Evolutionary conservation across 1,140 invertebrate genomes (phyloP).

Genomic region (Teleopsis dalmanni): DNA sequence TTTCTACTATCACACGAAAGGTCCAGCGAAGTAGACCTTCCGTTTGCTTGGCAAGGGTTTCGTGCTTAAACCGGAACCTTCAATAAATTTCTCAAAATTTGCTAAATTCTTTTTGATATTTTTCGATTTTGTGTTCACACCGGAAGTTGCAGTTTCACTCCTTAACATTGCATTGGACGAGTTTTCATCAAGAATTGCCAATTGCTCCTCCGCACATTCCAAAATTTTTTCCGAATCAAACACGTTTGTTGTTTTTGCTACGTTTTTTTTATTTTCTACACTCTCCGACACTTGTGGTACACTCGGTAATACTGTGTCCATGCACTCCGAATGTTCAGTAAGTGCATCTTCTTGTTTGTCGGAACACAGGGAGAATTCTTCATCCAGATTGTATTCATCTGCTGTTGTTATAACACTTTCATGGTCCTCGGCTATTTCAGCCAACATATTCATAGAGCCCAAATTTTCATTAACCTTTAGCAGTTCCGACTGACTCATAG

Average conservation of each 20-base stretch:
- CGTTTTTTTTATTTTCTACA: neutral
- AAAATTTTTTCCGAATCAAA: no score
- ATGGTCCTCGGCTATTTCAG: slow-evolving; percentile 25
- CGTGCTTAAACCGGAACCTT: slow-evolving; percentile 28
- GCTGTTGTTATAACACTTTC: slow-evolving; percentile 20
- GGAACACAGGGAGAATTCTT: slow-evolving; percentile 27
- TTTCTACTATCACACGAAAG: slow-evolving; percentile 27
- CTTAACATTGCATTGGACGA: neutral
- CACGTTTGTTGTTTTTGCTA: no score
- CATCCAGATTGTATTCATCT: slow-evolving; percentile 40
- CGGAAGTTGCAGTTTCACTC: neutral
- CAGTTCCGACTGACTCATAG: slow-evolving; percentile 9
- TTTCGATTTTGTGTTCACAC: slow-evolving; percentile 15
- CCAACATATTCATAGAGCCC: slow-evolving; percentile 17
- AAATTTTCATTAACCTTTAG: slow-evolving; percentile 8
- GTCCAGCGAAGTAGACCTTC: slow-evolving; percentile 38
- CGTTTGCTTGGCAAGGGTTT: slow-evolving; percentile 38
- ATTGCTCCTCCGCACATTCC: slow-evolving; percentile 9
- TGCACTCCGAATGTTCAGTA: neutral
- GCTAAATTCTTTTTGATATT: slow-evolving; percentile 29
- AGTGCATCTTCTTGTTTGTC: slow-evolving; percentile 13
- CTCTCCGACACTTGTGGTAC: neutral
- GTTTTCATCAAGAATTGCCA: slow-evolving; percentile 1
- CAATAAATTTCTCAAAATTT: slow-evolving; percentile 38
- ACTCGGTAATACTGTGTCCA: no score